phyloP scores from a whole-genome alignment of 2,113 vertebrate species.

The Heterochromis multidens region DNA sequence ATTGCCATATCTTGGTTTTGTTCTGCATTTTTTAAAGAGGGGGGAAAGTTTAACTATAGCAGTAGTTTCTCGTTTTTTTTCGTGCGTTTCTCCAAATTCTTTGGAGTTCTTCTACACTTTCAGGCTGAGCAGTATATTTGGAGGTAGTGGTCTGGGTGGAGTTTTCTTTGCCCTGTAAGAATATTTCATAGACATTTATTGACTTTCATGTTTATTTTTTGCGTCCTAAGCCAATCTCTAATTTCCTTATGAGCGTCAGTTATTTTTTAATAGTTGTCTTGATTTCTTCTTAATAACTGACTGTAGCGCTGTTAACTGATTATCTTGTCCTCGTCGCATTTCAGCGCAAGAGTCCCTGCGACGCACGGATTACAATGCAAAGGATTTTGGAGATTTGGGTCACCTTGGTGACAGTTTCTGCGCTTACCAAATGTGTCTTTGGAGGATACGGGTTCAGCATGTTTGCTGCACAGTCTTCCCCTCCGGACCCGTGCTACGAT shows the following conservation, averaged over 20 bases:
- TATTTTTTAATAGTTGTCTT: background rate
- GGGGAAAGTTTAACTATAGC: background rate
- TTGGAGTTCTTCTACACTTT: constrained; percentile 51
- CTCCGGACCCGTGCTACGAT: constrained; percentile 95
- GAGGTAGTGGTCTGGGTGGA: constrained; percentile 65
- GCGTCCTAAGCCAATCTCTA: background rate
- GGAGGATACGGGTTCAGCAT: constrained; percentile 84
- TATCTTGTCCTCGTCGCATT: constrained; percentile 14
- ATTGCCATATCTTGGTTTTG: constrained; percentile 35
- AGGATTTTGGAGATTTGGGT: constrained; percentile 81
- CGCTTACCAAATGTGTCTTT: constrained; percentile 77
- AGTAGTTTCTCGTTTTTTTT: no score
- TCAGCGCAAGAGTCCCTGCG: constrained; percentile 52
- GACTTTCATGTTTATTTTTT: background rate
- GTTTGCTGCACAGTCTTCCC: constrained; percentile 93
- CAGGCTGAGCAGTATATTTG: constrained; percentile 52
- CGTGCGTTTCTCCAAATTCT: constrained; percentile 32
- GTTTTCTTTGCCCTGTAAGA: constrained; percentile 60
- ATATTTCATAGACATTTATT: constrained; percentile 34
- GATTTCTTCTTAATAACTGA: background rate
- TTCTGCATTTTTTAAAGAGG: constrained; percentile 1
- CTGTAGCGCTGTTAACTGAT: background rate
- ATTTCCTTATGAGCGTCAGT: background rate
- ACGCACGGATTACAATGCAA: constrained; percentile 73
- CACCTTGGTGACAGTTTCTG: constrained; percentile 79